phyloP scores from a whole-genome alignment of 2,113 vertebrate genomes.

The Zootoca vivipara region DNA sequence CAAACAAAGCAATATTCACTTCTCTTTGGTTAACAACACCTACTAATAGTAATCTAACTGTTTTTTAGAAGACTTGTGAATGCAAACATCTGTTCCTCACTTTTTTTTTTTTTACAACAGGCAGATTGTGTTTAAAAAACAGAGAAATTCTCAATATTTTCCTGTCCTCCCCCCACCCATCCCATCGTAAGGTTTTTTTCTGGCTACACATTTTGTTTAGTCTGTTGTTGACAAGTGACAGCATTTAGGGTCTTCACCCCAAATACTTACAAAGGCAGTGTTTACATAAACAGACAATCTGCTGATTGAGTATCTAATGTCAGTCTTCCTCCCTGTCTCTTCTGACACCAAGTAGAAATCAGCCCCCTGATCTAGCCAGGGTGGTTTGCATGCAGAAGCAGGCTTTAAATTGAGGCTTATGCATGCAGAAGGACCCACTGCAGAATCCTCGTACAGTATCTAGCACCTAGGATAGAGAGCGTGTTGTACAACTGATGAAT shows the following conservation, averaged over 20 bases:
- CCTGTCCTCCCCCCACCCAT: neutral
- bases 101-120: constrained; percentile 24
- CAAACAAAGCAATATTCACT: constrained; percentile 29
- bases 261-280: constrained; percentile 21
- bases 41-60: constrained; percentile 57
- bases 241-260: constrained; percentile 14
- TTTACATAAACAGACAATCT: constrained; percentile 27
- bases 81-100: constrained; percentile 28
- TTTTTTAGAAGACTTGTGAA: neutral
- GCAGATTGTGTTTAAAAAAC: constrained; percentile 45
- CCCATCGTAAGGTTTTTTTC: constrained; percentile 1
- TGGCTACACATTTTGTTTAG: constrained; percentile 18
- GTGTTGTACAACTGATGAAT: neutral
- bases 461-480: neutral
- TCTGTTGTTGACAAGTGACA: neutral
- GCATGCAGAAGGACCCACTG: neutral
- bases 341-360: neutral
- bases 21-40: constrained; percentile 46
- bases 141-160: constrained; percentile 37
- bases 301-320: constrained; percentile 6
- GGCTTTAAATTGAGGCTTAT: neutral
- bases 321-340: neutral
- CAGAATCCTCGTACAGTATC: neutral
- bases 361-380: neutral
- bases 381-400: neutral